A percentile compares a stretch with the other conserved stretches of the same genome.
phyloP scores from a whole-genome alignment of 1,140 invertebrate species.

The Neuroterus valhalla region DNA sequence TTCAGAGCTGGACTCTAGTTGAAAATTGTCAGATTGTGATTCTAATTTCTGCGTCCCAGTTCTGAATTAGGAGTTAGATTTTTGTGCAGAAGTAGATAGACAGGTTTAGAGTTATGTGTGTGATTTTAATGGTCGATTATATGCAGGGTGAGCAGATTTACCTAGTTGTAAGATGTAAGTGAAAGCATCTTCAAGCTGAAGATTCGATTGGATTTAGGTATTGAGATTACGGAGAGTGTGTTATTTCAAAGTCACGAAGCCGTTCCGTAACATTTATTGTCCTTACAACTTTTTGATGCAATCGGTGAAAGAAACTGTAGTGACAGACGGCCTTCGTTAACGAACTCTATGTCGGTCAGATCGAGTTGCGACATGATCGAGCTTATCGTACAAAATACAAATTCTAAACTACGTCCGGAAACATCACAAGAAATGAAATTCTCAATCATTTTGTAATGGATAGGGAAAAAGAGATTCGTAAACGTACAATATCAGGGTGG shows the following conservation, averaged over 20 bases:
- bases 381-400: neutral
- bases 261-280: slow-evolving; percentile 13
- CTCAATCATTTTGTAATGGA: neutral
- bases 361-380: neutral
- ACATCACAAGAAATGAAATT: neutral
- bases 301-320: neutral
- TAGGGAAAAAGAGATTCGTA: neutral
- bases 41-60: too few species aligned
- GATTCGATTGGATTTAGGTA: neutral
- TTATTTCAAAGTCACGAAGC: slow-evolving; percentile 19
- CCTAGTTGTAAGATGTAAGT: neutral
- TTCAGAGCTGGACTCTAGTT: too few species aligned
- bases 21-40: too few species aligned
- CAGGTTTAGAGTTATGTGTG: slow-evolving; percentile 10
- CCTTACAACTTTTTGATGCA: slow-evolving; percentile 7
- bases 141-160: too few species aligned
- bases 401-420: neutral
- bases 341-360: slow-evolving; percentile 12
- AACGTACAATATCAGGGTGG: too few species aligned
- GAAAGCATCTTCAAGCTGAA: neutral
- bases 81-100: neutral
- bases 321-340: neutral
- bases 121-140: slow-evolving; percentile 10
- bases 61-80: too few species aligned
- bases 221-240: neutral